phyloP scores from a whole-genome alignment of 2,113 vertebrate genomes.

The Hippoglossus stenolepis region DNA sequence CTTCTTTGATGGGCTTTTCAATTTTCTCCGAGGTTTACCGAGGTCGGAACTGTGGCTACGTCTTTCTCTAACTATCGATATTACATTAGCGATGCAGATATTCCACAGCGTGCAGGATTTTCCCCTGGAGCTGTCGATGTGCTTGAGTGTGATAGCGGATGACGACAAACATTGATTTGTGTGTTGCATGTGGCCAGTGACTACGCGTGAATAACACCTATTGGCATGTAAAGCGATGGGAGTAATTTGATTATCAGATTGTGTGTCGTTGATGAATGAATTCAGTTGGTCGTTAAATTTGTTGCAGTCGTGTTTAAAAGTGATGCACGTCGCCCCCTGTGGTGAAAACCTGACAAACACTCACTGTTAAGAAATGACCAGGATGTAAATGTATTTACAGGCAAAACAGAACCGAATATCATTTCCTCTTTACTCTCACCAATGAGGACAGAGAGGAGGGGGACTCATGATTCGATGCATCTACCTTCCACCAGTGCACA shows the following conservation, averaged over 20 bases:
- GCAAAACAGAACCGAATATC: no score
- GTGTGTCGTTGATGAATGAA: not conserved
- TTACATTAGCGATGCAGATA: conserved; percentile 41
- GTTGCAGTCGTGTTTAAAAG: not conserved
- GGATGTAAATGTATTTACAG: no score
- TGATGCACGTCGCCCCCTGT: conserved; percentile 32
- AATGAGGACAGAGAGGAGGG: no score
- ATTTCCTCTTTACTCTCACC: no score
- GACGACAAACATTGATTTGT: conserved; percentile 27
- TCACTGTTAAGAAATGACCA: not conserved
- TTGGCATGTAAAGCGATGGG: not conserved
- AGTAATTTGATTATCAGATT: not conserved
- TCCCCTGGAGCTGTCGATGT: conserved; percentile 9
- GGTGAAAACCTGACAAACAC: conserved; percentile 26
- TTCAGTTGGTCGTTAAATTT: not conserved
- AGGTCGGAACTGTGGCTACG: conserved; percentile 21
- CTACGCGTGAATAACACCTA: conserved; percentile 11
- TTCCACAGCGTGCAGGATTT: conserved; percentile 25
- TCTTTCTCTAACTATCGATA: conserved; percentile 6
- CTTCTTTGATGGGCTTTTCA: conserved; percentile 18
- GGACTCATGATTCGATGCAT: not conserved
- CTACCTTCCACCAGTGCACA: conserved; percentile 13
- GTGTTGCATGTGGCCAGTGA: not conserved
- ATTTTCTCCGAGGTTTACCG: conserved; percentile 20
- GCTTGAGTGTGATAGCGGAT: conserved; percentile 14